A percentile compares a stretch with the other conserved stretches of the same genome.
Conservation (phyloP, 2,888 invertebrate species). For the Prosapia bicincta region DNA sequence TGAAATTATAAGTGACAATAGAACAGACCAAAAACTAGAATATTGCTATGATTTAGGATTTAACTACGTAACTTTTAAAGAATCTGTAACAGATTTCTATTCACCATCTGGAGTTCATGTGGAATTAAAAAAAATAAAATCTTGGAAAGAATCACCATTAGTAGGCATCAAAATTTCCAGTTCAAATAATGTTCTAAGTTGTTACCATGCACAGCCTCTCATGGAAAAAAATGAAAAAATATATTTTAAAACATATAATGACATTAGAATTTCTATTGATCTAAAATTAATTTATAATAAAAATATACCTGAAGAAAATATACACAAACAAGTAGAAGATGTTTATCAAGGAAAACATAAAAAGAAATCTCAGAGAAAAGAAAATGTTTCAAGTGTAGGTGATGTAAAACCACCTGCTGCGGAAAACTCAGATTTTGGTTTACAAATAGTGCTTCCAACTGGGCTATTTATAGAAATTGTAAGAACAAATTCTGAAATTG, state of each 20-base stretch:
- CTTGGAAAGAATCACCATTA: neutral
- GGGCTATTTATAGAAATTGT: neutral
- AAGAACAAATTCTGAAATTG: neutral
- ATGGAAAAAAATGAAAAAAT: neutral
- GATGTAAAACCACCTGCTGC: no score
- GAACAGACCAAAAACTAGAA: neutral
- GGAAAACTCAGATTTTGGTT: neutral
- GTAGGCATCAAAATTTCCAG: neutral
- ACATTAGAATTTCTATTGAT: neutral
- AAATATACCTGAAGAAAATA: neutral
- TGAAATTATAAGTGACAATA: neutral
- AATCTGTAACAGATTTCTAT: neutral
- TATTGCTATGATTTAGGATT: neutral
- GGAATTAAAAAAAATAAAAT: neutral
- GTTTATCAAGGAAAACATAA: neutral
- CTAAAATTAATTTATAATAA: neutral
- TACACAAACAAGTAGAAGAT: neutral
- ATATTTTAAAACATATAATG: neutral
- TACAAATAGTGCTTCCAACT: neutral
- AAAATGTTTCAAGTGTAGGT: neutral
- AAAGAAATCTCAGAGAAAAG: neutral
- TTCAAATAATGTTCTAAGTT: neutral
- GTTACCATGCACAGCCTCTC: neutral
- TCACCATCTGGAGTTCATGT: neutral
- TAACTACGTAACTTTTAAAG: neutral